A percentile compares a stretch with the other conserved stretches of the same genome.
These are phyloP conservation scores for Neolamprologus modestus DNA, from an alignment of 2,113 vertebrate species.

Conservation along the genomic window DNA sequence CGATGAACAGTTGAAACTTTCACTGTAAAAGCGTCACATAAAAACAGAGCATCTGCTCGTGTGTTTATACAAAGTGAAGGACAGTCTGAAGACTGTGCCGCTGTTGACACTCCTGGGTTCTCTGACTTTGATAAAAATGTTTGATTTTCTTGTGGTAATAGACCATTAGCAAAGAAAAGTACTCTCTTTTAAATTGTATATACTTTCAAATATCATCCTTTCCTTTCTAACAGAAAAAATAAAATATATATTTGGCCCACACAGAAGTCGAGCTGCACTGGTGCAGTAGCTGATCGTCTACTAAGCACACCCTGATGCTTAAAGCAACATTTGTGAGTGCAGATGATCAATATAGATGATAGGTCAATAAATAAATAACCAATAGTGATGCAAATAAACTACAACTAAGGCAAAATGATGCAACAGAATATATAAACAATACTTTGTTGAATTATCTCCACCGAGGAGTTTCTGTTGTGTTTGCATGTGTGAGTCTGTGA, in stretches of 20 bases:
- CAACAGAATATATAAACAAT: not conserved
- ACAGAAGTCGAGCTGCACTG: not conserved
- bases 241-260: rapidly evolving
- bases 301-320: not conserved
- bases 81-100: not conserved
- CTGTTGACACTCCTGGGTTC: not conserved
- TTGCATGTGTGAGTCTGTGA: not conserved
- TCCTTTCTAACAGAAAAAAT: not conserved
- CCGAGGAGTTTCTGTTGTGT: rapidly evolving
- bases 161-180: not conserved
- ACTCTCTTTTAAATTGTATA: rapidly evolving
- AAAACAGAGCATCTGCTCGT: not conserved
- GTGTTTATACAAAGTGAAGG: not conserved
- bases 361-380: not conserved
- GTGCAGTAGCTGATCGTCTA: not conserved
- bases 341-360: not conserved
- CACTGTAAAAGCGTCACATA: not conserved
- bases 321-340: not conserved
- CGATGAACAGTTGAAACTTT: not conserved
- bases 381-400: not conserved
- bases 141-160: not conserved
- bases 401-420: not conserved
- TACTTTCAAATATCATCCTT: not conserved
- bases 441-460: not conserved
- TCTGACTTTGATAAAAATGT: not conserved